Base-by-base conservation (phyloP, 2,888 invertebrate genomes). In the Meghimatium bilineatum region DNA sequence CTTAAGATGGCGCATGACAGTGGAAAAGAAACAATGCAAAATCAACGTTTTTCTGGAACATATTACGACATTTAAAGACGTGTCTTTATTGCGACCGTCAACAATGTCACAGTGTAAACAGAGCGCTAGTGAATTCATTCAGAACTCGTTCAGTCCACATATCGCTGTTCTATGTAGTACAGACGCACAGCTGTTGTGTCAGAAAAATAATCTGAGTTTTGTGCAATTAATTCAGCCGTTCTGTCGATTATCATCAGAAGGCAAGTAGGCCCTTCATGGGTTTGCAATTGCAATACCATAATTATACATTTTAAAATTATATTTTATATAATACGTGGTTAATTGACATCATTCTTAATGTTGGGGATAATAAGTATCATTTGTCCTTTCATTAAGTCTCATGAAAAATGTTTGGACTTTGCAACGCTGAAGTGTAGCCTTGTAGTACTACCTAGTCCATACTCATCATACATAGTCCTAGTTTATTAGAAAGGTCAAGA, bases 161-260 rank as follows among this genome's bases (percentile, higher is more conserved):
- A 95, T 98, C 87, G 98, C 97, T 77, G 96, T 97, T 38, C 94
- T 98, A 88, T 96, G 96, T 91, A 97, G 97, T 91, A 95, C 96
- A 69, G 95, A 96, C 93, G 98, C 97, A 23, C 97, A 98, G 91
- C 95, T 96, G 91, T 95, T 96, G 83, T 97, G 98, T 91, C 96
- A 96, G 89, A 97, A 97, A 93, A 98, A 98, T 94, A 97, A 98
- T 94, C 95, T 99, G 86, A 96, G 96, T 60, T 97, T 98, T 92
- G 96, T 96, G 81, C 97, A 98, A 94, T 94, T 99, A 87, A 94
- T 98, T 81, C 97, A 97, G 93, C 98, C 98, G 0, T 99, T 98
- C 93, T 96, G 96, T 93, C 95, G 95, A 93, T 93, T 96, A 91
- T 95, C 95, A 88, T 95, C 95, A 87, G 97, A 97, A 95, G 93